phyloP scores from a whole-genome alignment of 2,888 invertebrate genomes.

The Ctena decussata region DNA sequence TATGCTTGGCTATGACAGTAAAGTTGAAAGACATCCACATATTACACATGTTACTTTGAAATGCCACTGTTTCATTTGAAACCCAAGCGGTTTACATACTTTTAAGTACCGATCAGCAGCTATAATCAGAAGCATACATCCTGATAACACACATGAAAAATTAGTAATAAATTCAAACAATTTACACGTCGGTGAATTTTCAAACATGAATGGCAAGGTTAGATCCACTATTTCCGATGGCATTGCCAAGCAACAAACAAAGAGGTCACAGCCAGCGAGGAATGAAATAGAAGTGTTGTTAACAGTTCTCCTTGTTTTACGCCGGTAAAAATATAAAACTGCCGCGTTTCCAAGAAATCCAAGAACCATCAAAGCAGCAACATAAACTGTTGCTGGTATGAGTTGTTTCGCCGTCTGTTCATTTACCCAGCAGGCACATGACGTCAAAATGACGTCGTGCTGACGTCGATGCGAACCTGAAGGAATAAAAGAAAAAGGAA shows the following conservation, averaged over 20 bases:
- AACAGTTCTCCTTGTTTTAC: background rate
- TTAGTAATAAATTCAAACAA: background rate
- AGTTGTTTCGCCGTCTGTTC: background rate
- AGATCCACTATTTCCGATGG: background rate
- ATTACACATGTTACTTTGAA: background rate
- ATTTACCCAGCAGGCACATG: too few species aligned
- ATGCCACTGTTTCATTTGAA: background rate
- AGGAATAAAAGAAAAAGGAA: too few species aligned
- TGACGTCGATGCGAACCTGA: too few species aligned
- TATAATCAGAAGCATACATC: background rate
- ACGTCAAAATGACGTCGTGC: too few species aligned
- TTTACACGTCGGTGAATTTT: background rate
- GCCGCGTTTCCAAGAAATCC: background rate
- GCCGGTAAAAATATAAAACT: background rate
- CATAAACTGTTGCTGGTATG: background rate
- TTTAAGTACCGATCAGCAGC: background rate
- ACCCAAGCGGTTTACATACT: background rate
- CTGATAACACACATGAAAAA: background rate
- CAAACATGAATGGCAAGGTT: background rate
- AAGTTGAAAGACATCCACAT: background rate
- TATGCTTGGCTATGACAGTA: background rate
- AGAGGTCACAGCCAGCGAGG: background rate
- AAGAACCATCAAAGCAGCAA: background rate
- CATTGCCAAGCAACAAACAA: background rate
- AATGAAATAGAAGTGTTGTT: background rate